Evolutionary conservation across 2,113 vertebrate genomes (phyloP).

Genomic region (Oplegnathus fasciatus): DNA sequence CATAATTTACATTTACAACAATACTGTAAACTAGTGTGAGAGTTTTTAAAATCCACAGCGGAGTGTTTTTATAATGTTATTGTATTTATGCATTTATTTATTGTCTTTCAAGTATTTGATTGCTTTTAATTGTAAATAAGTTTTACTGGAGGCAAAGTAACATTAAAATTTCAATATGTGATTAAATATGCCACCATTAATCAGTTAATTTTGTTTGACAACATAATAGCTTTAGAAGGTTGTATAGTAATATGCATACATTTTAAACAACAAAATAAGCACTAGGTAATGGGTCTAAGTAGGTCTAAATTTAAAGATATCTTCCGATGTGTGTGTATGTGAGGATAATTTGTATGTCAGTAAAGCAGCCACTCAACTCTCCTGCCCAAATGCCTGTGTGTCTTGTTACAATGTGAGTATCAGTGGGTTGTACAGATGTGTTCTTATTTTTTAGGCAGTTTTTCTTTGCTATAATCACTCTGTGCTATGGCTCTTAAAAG

Average conservation of each 20-base stretch:
- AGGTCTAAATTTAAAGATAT: not conserved
- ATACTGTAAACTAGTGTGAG: not conserved
- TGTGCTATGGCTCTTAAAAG: slow-evolving; percentile 33
- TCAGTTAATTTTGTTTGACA: no score
- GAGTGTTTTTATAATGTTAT: not conserved
- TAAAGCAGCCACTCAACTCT: not conserved
- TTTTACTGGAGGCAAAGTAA: no score
- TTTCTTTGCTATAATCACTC: slow-evolving; percentile 9
- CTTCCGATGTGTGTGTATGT: not conserved
- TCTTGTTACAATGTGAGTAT: not conserved
- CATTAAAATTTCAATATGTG: not conserved
- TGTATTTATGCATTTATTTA: not conserved
- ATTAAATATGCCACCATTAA: not conserved
- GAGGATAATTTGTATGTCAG: not conserved
- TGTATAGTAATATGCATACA: not conserved
- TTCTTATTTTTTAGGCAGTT: not conserved
- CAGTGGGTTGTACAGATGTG: not conserved
- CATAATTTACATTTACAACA: slow-evolving; percentile 11
- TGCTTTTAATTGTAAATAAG: not conserved
- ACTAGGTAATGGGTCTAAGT: no score
- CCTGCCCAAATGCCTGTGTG: not conserved
- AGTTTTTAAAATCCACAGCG: not conserved
- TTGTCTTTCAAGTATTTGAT: not conserved
- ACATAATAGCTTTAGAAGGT: not conserved
- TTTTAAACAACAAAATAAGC: not conserved